These are phyloP conservation scores for Odobenus rosmarus DNA, from an alignment of 2,113 vertebrate species.

Conservation along the genomic window DNA sequence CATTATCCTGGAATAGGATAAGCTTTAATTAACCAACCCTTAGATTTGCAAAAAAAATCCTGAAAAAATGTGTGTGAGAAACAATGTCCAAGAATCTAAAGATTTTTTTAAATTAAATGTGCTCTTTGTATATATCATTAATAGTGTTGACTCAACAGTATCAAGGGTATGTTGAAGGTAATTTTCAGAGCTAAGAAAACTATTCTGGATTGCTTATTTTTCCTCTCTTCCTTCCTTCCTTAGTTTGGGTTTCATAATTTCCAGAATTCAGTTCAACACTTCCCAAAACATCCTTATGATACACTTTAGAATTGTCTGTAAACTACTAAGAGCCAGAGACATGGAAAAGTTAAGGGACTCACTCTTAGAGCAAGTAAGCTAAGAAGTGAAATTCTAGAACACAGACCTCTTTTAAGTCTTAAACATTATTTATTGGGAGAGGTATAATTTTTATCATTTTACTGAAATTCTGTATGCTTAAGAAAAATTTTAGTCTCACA, in stretches of 20 bases:
- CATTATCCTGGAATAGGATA: neutral
- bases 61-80: neutral
- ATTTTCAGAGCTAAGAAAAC: neutral
- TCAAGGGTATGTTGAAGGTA: neutral
- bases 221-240: neutral
- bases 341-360: neutral
- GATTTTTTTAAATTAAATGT: neutral
- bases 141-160: neutral
- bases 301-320: neutral
- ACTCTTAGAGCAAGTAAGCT: neutral
- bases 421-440: neutral
- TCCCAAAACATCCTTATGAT: neutral
- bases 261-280: neutral
- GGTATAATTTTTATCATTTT: neutral
- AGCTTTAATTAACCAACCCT: neutral
- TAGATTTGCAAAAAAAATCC: neutral
- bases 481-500: conserved; percentile 61
- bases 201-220: neutral
- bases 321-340: neutral
- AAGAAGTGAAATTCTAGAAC: neutral
- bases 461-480: conserved; percentile 1
- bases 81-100: neutral
- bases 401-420: neutral
- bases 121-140: neutral
- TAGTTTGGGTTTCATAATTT: neutral